phyloP scores from a whole-genome alignment of 2,113 vertebrate genomes.

The Leptobrachium leishanense region DNA sequence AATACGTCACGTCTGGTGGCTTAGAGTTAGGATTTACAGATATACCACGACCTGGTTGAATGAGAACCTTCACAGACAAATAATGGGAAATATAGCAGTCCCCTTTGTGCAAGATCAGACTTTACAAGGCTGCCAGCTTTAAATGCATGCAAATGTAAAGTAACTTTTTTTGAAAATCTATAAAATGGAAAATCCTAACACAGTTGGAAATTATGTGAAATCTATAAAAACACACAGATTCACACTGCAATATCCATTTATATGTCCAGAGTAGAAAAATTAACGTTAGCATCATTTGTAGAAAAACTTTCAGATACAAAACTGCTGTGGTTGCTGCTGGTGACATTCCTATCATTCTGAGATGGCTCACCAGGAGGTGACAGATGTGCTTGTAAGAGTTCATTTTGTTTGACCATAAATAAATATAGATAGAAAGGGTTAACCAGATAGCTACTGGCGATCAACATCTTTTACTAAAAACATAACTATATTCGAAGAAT shows the following conservation, averaged over 20 bases:
- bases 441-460: not conserved
- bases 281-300: not conserved
- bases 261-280: not conserved
- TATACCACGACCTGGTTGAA: too few species aligned
- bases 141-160: constrained; percentile 1
- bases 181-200: not conserved
- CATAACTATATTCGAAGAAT: not conserved
- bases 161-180: not conserved
- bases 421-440: not conserved
- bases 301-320: not conserved
- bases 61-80: too few species aligned
- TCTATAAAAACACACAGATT: not conserved
- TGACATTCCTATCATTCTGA: too few species aligned
- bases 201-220: not conserved
- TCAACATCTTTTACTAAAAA: not conserved
- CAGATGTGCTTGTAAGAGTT: too few species aligned
- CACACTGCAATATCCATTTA: not conserved
- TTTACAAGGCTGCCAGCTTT: not conserved
- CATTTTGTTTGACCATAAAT: too few species aligned
- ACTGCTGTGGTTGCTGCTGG: too few species aligned
- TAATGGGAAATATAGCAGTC: not conserved
- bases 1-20: not conserved
- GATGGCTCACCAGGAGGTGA: too few species aligned
- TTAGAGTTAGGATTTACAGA: too few species aligned
- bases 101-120: not conserved